Conservation (phyloP, 1,140 invertebrate species). For the Artemia franciscana region DNA sequence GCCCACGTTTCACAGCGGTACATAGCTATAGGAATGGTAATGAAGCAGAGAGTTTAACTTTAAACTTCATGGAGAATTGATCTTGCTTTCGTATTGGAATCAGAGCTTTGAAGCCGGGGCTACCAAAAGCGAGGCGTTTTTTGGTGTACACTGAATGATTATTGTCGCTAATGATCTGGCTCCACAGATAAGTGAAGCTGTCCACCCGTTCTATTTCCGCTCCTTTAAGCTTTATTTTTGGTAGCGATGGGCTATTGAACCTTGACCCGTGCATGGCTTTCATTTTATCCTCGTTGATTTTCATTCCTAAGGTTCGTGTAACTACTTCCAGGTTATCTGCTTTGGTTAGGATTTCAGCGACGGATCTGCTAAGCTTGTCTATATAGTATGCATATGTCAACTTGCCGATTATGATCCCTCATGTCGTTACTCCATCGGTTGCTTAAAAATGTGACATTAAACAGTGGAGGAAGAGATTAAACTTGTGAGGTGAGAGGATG, state of each 20-base stretch:
- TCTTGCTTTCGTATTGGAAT: not conserved
- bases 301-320: too few species aligned
- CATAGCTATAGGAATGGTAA: not conserved
- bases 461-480: not conserved
- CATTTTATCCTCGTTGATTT: too few species aligned
- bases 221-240: too few species aligned
- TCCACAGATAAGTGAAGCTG: not conserved
- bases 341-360: not conserved
- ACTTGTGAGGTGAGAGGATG: not conserved
- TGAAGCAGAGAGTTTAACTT: not conserved
- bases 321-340: not conserved
- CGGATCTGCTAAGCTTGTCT: not conserved
- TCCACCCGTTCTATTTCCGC: not conserved
- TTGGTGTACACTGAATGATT: not conserved
- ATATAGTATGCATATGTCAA: not conserved
- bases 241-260: too few species aligned
- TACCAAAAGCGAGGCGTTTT: too few species aligned
- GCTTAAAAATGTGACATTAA: not conserved
- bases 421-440: not conserved
- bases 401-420: not conserved
- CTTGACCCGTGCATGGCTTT: too few species aligned
- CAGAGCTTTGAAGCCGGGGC: not conserved
- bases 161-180: not conserved
- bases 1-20: not conserved
- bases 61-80: not conserved